Evolutionary conservation across 1,140 invertebrate species (phyloP).

Genomic region (Globodera ellingtonae): DNA sequence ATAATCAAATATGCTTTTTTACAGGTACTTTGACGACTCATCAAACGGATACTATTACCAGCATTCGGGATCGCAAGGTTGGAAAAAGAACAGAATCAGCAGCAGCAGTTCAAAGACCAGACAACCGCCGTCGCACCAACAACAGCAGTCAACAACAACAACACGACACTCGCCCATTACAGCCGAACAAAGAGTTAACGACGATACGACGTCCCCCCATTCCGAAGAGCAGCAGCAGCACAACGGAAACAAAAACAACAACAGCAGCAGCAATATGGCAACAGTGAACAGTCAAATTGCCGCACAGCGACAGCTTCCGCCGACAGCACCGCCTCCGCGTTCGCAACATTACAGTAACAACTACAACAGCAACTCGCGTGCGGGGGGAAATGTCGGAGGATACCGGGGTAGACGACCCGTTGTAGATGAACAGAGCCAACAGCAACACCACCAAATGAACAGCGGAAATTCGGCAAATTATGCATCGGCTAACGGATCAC

Average conservation of each 20-base stretch:
- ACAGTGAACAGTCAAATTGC: conserved; percentile 3
- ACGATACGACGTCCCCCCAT: too few relatives aligned
- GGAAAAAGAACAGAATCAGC: conserved; percentile 28
- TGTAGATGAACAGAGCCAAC: conserved; percentile 9
- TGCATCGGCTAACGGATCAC: background rate
- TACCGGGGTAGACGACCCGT: background rate
- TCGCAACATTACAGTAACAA: background rate
- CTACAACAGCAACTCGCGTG: background rate
- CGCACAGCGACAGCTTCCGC: too few relatives aligned
- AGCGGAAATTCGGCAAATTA: background rate
- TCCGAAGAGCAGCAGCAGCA: too few relatives aligned
- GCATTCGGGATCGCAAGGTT: conserved; percentile 43
- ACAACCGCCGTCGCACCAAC: too few relatives aligned
- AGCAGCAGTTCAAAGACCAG: background rate
- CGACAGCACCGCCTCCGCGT: background rate
- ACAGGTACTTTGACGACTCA: conserved; percentile 56
- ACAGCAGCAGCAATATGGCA: background rate
- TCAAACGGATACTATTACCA: conserved; percentile 64
- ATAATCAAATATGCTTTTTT: conserved; percentile 16
- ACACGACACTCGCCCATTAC: too few relatives aligned
- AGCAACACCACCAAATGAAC: background rate
- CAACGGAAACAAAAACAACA: background rate
- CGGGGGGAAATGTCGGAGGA: background rate
- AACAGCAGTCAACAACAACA: too few relatives aligned
- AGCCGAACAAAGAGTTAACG: too few relatives aligned